These are phyloP conservation scores for Apteryx mantelli DNA, from an alignment of 2,113 vertebrate genomes.

Conservation along the genomic window DNA sequence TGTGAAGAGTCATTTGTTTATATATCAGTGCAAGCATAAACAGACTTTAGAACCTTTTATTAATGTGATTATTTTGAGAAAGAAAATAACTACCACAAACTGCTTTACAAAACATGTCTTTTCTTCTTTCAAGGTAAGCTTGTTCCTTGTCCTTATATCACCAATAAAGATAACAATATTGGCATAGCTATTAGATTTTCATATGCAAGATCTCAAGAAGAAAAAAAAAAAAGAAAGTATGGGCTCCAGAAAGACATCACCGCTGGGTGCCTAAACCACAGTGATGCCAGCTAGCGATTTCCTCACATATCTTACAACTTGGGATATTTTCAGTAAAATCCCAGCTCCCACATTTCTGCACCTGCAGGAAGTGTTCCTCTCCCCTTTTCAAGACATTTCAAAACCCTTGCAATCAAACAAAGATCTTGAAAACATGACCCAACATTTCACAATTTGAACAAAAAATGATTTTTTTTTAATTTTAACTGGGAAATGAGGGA, in stretches of 20 bases:
- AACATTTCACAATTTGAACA: not conserved
- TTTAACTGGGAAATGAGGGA: not conserved
- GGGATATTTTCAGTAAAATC: not conserved
- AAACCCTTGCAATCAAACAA: not conserved
- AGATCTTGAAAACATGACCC: not conserved
- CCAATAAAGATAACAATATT: not conserved
- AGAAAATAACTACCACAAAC: not conserved
- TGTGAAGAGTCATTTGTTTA: rapidly evolving
- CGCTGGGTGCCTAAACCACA: not conserved
- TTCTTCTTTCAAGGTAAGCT: not conserved
- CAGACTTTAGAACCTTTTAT: not conserved
- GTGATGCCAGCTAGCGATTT: not conserved
- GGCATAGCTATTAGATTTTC: not conserved
- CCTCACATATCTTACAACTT: not conserved
- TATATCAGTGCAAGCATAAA: not conserved
- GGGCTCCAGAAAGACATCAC: not conserved
- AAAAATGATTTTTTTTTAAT: not conserved
- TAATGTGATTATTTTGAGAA: not conserved
- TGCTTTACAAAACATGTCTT: not conserved
- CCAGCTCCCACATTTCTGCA: not conserved
- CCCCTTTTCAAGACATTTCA: not conserved
- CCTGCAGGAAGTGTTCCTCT: not conserved
- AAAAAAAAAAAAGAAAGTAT: not conserved
- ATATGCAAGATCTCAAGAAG: not conserved
- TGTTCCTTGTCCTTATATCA: not conserved